Evolutionary conservation across 2,113 vertebrate species (phyloP), one percentile per base, ranked within the genome.

Genomic region (Meriones unguiculatus): DNA sequence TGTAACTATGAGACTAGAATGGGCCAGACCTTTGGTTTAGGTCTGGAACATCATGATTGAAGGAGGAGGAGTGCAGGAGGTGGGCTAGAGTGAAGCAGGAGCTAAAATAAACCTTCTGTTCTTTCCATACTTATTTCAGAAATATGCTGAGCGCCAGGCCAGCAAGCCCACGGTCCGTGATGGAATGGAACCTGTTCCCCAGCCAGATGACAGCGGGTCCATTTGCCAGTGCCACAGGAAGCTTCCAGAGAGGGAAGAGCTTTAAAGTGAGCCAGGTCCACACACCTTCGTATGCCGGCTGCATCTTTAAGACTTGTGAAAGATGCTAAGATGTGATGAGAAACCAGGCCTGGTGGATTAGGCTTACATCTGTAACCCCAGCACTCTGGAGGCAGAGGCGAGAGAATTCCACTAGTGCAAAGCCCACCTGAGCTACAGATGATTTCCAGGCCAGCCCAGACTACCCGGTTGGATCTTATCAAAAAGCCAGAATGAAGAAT

Each of bases 161-260:
- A 98, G 98, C 82, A 98, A 95, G 91, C 99, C 99, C 1, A 96
- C 97, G 35, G 98, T 97, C 82, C 99, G 98, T 35, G 96, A 98
- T 3, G 99, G 99, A 93, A 99, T 99, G 99, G 99, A 99, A 96
- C 98, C 91, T 50, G 99, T 99, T 54, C 96, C 98, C 97, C 99
- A 99, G 98, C 98, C 98, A 0, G 98, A 98, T 70, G 99, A 99
- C 93, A 97, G 96, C 95, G 96, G 98, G 0, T 98, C 99, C 0
- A 28, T 75, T 7, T 99, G 99, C 90, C 95, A 59, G 0, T 99
- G 99, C 97, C 98, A 98, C 91, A 98, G 97, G 38, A 96, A 97
- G 72, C 97, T 88, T 38, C 95, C 89, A 92, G 62, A 72, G 85
- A 98, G 96, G 97, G 98, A 99, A 90, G 99, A 99, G 95, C 98